Base-by-base conservation (phyloP, 2,113 vertebrate genomes). In the Archocentrus centrarchus region DNA sequence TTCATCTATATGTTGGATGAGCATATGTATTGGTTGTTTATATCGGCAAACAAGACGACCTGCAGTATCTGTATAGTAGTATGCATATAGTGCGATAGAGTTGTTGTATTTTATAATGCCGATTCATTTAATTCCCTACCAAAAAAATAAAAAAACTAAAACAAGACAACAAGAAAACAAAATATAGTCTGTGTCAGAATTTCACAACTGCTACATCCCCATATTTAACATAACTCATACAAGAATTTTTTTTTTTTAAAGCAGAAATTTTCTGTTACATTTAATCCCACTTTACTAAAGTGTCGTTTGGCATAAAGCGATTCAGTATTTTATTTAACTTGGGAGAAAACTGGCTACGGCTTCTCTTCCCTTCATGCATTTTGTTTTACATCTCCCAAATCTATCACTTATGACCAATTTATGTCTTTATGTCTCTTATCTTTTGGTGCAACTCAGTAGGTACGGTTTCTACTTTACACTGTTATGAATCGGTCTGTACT, bases 381-480 rank as follows among this genome's bases (percentile, higher is more conserved):
- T 39, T 30, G 32, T 75, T 77, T 44, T 59, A 77, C 60, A 59
- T 77, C 37, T 75, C 68, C 4, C 64, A 15, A 32, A 76, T 37
- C 70, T 24, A 32, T 41, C 35, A 73, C 41, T 37, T 41, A 41
- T 57, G 30, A 80, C 60, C 70, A 76, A 59, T 80, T 58, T 86
- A 24, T 76, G 62, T 68, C 58, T 81, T 44, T 37, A 66, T 59
- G 62, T 44, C 79, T 59, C 55, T 61, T 32, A 47, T 75, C 7
- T 35, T 84, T 47, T 66, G 35, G 22, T 79, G 7, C 24, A 15
- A 39, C 44, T 27, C 57, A 70, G 8, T 75, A 17, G 50, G 58
- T 70, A 44, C 60, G 73, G 59, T 44, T 58, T 24, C 27, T 59
- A 8, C 13, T 17, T 53, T 24, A 68, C 47, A 60, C 44, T 76